phyloP scores from a whole-genome alignment of 2,113 vertebrate species.

The Pontoporia blainvillei region DNA sequence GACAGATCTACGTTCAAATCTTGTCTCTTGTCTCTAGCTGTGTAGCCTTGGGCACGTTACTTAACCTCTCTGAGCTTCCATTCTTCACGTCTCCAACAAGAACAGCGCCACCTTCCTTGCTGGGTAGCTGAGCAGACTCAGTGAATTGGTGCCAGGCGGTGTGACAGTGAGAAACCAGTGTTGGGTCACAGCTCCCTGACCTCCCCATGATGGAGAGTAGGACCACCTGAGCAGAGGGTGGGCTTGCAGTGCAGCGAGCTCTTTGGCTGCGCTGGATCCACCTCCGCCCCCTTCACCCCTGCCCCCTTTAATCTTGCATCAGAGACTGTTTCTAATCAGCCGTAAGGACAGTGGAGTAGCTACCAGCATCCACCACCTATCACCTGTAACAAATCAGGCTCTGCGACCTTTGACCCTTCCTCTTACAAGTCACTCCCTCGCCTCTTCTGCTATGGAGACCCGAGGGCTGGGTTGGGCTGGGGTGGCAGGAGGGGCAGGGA shows the following conservation, averaged over 20 bases:
- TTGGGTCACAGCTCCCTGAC: neutral
- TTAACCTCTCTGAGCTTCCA: neutral
- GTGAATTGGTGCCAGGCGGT: fast-evolving
- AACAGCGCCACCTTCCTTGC: neutral
- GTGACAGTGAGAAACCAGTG: neutral
- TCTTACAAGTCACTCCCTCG: conserved; percentile 13
- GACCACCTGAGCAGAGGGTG: neutral
- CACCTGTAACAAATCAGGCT: neutral
- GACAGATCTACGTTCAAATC: neutral
- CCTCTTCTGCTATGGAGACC: neutral
- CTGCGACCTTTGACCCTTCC: neutral
- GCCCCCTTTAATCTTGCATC: neutral
- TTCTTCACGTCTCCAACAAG: neutral
- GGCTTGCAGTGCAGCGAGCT: neutral
- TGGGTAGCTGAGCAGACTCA: neutral
- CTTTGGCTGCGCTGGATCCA: too few species aligned
- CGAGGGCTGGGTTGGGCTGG: fast-evolving
- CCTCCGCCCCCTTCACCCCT: neutral
- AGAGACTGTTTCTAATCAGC: neutral
- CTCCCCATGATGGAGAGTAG: neutral
- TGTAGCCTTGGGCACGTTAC: neutral
- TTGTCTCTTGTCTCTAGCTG: neutral
- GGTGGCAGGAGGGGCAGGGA: neutral
- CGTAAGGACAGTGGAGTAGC: neutral
- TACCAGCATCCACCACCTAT: neutral